Conservation (phyloP, 2,113 vertebrate species). For the Elaphurus davidianus region DNA sequence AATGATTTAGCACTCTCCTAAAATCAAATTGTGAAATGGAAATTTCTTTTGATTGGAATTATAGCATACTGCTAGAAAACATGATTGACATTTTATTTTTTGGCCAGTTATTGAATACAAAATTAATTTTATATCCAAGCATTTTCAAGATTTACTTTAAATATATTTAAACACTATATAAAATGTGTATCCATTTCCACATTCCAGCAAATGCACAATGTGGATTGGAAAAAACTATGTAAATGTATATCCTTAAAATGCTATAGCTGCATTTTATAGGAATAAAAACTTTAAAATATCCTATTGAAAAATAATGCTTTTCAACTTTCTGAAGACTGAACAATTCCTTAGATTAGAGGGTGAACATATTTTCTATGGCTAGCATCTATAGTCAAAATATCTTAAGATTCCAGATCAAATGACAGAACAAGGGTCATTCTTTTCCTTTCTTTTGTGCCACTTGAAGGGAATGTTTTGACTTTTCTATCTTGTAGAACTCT, state of each 20-base stretch:
- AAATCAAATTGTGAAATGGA: slow-evolving; percentile 77
- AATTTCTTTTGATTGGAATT: slow-evolving; percentile 75
- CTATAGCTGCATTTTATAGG: background rate
- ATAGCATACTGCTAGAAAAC: slow-evolving; percentile 58
- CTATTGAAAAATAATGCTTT: slow-evolving; percentile 36
- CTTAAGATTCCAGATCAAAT: background rate
- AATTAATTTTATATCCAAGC: slow-evolving; percentile 32
- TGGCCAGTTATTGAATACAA: slow-evolving; percentile 70
- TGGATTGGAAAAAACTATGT: background rate
- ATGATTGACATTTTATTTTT: slow-evolving; percentile 72
- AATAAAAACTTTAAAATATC: slow-evolving; percentile 28
- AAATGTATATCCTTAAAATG: background rate
- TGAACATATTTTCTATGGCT: background rate
- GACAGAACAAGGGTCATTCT: background rate
- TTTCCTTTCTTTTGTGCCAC: background rate
- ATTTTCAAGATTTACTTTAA: slow-evolving; percentile 55
- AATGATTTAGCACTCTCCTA: slow-evolving; percentile 75
- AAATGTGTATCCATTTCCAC: background rate
- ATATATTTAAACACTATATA: slow-evolving; percentile 42
- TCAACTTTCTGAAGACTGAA: background rate
- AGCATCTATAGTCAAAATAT: background rate
- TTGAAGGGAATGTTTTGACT: slow-evolving; percentile 24
- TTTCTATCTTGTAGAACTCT: slow-evolving; percentile 59
- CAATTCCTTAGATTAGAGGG: background rate
- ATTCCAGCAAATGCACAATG: slow-evolving; percentile 31